phyloP scores from a whole-genome alignment of 2,113 vertebrate species.

The Ahaetulla prasina region DNA sequence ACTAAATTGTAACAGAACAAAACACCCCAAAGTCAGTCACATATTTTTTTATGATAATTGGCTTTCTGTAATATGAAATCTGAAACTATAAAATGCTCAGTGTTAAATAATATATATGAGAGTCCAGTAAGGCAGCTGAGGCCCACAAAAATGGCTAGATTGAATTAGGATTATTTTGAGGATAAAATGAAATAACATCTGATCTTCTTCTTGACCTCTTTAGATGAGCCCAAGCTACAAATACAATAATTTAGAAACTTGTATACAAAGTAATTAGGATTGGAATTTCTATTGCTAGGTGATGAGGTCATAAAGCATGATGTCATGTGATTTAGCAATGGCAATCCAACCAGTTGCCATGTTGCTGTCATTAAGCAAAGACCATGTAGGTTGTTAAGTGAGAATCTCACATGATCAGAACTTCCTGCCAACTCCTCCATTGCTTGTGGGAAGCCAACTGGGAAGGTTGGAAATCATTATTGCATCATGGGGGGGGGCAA shows the following conservation, averaged over 20 bases:
- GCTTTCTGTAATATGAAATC: conserved; percentile 37
- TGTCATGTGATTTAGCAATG: background rate
- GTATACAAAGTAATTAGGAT: background rate
- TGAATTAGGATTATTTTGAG: background rate
- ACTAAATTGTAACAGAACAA: conserved; percentile 69
- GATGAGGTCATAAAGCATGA: background rate
- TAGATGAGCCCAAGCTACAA: background rate
- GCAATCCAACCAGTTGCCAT: background rate
- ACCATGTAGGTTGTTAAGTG: background rate
- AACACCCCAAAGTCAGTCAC: conserved; percentile 66
- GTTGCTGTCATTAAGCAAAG: background rate
- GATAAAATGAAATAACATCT: background rate
- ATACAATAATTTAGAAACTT: background rate
- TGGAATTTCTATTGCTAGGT: background rate
- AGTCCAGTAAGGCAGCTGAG: background rate
- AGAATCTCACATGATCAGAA: background rate
- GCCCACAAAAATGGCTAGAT: background rate
- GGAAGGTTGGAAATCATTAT: background rate
- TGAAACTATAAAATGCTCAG: conserved; percentile 49
- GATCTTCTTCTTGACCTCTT: no score
- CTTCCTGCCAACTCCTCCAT: background rate
- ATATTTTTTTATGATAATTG: conserved; percentile 56
- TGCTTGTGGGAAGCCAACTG: background rate
- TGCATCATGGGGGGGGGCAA: background rate
- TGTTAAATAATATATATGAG: conserved; percentile 37